These are phyloP conservation scores for Ageneiosus marmoratus DNA, from an alignment of 2,113 vertebrate species.

Conservation along the genomic window DNA sequence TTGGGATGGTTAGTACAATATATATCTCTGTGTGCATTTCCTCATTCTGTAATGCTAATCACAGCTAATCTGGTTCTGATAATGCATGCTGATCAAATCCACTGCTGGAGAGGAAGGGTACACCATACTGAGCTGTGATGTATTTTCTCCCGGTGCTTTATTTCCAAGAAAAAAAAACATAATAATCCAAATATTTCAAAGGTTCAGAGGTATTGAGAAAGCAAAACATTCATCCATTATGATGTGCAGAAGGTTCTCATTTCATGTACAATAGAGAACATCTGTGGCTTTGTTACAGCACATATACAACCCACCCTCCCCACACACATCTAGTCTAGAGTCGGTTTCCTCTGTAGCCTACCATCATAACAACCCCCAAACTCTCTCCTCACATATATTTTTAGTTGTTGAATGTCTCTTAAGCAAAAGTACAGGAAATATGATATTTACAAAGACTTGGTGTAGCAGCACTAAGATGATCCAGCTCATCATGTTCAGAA, in stretches of 20 bases:
- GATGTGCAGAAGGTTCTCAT: constrained; percentile 68
- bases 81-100: constrained; percentile 64
- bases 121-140: constrained; percentile 26
- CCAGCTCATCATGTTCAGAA: constrained; percentile 32
- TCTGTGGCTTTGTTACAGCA: constrained; percentile 56
- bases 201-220: constrained; percentile 56
- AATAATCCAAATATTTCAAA: constrained; percentile 69
- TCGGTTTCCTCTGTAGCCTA: constrained; percentile 28
- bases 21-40: constrained; percentile 17
- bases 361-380: constrained; percentile 3
- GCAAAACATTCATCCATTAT: constrained; percentile 50
- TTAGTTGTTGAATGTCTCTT: constrained; percentile 50
- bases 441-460: constrained; percentile 60
- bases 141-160: constrained; percentile 42
- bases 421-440: constrained; percentile 58
- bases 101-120: constrained; percentile 41
- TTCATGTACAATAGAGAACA: constrained; percentile 64
- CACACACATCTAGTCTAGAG: constrained; percentile 2
- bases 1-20: not conserved
- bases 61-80: constrained; percentile 68
- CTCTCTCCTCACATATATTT: constrained; percentile 43
- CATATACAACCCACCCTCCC: constrained; percentile 15
- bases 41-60: constrained; percentile 50
- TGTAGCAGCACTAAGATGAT: constrained; percentile 43
- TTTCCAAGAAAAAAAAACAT: constrained; percentile 57